phyloP scores from a whole-genome alignment of 2,888 invertebrate species.

The Dynastes tityus region DNA sequence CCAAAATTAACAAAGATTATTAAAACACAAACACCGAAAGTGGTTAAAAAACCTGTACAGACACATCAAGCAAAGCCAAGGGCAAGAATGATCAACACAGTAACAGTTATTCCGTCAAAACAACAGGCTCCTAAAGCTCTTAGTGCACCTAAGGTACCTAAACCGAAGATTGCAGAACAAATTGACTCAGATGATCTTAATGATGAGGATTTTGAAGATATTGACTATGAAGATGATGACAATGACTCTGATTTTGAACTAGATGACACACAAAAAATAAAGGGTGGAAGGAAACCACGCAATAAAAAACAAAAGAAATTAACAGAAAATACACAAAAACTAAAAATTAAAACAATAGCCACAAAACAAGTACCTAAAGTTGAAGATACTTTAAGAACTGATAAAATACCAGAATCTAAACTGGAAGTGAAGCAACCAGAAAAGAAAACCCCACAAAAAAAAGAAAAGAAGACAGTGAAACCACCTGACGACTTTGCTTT shows the following conservation, averaged over 20 bases:
- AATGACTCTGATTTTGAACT: conserved; percentile 73
- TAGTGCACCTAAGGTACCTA: conserved; percentile 35
- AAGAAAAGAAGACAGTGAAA: conserved; percentile 72
- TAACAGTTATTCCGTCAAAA: conserved; percentile 51
- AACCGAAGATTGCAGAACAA: conserved; percentile 55
- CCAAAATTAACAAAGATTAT: conserved; percentile 52
- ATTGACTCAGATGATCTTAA: conserved; percentile 63
- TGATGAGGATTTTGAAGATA: conserved; percentile 74
- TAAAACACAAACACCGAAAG: conserved; percentile 51
- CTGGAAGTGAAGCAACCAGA: conserved; percentile 64
- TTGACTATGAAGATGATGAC: conserved; percentile 66
- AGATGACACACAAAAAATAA: conserved; percentile 60
- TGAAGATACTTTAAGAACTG: conserved; percentile 32
- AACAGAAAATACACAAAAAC: conserved; percentile 44
- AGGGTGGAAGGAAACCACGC: conserved; percentile 58
- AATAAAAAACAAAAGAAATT: conserved; percentile 58
- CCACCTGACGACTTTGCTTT: conserved; percentile 78
- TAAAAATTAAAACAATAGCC: conserved; percentile 32
- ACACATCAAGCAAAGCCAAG: conserved; percentile 51
- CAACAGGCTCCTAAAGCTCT: conserved; percentile 35
- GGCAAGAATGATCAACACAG: conserved; percentile 56
- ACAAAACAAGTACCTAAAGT: conserved; percentile 60
- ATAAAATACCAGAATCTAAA: conserved; percentile 50
- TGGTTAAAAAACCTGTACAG: conserved; percentile 49
- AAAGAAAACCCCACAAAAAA: conserved; percentile 65